Base-by-base conservation (phyloP, 2,113 vertebrate genomes). In the Lepus europaeus region DNA sequence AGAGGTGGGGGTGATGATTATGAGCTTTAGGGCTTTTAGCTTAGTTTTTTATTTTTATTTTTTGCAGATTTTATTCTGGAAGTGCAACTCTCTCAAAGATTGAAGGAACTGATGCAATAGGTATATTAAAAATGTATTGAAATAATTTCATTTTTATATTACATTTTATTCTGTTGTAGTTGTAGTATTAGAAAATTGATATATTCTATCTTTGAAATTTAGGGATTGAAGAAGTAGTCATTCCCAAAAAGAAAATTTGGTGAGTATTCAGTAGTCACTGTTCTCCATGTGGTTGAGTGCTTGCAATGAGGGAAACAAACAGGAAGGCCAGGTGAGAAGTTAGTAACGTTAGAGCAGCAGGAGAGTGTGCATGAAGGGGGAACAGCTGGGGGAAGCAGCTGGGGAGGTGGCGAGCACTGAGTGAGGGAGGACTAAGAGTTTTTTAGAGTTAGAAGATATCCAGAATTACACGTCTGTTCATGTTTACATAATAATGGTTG, bases 161-260 rank as follows among this genome's bases (percentile, higher is more conserved):
- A 68, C 8, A 1, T 86, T 70, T 2, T 66, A 74, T 23, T 84
- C 33, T 2, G 70, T 78, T 90, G 7, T 82, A 82, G 12, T 90
- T 72, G 11, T 63, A 63, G 9, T 90, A 66, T 68, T 90, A 36
- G 25, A 23, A 94, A 93, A 91, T 25, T 69, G 53, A 92, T 5
- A 90, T 92, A 29, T 88, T 95, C 68, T 27, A 70, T 95, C 13
- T 74, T 94, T 23, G 56, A 95, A 72, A 77, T 97, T 49, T 17
- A 99, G 98, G 89, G 92, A 72, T 66, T 93, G 97, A 91, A 96
- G 98, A 99, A 96, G 97, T 98, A 74, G 97, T 99, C 83, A 97
- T 99, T 94, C 99, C 99, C 51, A 99, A 96, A 96, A 99, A 97
- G 98, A 99, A 99, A 98, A 99, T 98, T 83, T 99, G 99, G 99